Conservation (phyloP, 2,797 vertebrate species). For the Cossypha polioptera region DNA sequence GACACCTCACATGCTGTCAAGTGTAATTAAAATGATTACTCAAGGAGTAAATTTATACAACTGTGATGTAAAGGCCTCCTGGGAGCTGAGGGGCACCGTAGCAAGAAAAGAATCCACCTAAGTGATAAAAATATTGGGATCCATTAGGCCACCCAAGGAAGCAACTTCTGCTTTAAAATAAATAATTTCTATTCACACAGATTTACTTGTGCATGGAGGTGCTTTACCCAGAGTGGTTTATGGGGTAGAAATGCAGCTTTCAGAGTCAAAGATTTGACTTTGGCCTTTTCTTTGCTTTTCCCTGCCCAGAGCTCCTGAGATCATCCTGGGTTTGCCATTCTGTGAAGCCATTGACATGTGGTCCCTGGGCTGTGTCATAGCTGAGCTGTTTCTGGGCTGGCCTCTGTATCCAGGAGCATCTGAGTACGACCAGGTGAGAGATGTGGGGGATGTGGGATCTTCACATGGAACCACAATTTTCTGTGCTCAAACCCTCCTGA, state of each 20-base stretch:
- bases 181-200: background rate
- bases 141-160: background rate
- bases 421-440: slow-evolving; percentile 94
- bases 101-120: background rate
- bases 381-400: slow-evolving; percentile 96
- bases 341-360: slow-evolving; percentile 99
- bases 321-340: slow-evolving; percentile 95
- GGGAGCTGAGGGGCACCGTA: rapidly evolving
- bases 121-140: background rate
- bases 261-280: background rate
- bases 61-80: background rate
- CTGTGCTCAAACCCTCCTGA: background rate
- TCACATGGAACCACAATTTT: background rate
- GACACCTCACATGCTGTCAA: background rate
- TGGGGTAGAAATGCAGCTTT: background rate
- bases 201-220: background rate
- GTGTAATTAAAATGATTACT: background rate
- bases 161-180: background rate
- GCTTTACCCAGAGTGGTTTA: background rate
- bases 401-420: slow-evolving; percentile 97
- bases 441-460: background rate
- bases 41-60: background rate
- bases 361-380: slow-evolving; percentile 97
- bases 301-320: slow-evolving; percentile 91
- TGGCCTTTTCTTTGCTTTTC: background rate